A percentile compares a stretch with the other conserved stretches of the same genome.
phyloP scores from a whole-genome alignment of 1,140 invertebrate genomes.

The Harpegnathos saltator region DNA sequence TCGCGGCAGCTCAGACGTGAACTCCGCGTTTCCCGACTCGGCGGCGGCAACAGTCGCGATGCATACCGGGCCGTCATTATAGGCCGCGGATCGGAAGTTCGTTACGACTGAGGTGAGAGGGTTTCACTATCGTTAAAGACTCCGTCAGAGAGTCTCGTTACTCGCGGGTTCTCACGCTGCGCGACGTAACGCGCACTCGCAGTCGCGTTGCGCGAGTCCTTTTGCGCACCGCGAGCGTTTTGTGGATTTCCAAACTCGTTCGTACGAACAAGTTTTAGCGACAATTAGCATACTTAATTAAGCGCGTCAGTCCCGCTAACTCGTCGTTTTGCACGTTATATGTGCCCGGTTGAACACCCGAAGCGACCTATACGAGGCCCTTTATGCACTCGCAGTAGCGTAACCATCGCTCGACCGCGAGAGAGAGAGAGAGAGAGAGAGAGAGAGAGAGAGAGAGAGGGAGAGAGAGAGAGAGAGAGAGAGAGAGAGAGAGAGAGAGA shows the following conservation, averaged over 20 bases:
- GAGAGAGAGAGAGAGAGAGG: too few species aligned
- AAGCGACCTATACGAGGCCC: conserved; percentile 24
- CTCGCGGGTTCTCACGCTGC: background rate
- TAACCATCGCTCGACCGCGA: conserved; percentile 36
- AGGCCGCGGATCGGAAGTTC: conserved; percentile 24
- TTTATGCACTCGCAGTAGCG: conserved; percentile 45
- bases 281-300: conserved; percentile 77
- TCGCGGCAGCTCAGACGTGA: background rate
- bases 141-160: conserved; percentile 20
- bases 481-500: too few species aligned
- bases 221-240: conserved; percentile 27
- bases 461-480: too few species aligned
- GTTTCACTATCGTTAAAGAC: background rate
- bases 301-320: conserved; percentile 49
- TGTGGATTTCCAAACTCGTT: conserved; percentile 48
- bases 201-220: background rate
- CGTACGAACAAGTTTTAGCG: conserved; percentile 60
- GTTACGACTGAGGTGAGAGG: conserved; percentile 3
- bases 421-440: too few species aligned
- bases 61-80: conserved; percentile 23
- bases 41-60: background rate
- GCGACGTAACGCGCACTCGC: background rate
- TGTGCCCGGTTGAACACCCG: conserved; percentile 62
- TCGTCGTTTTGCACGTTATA: conserved; percentile 66
- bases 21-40: background rate